phyloP scores from a whole-genome alignment of 1,140 invertebrate species.

The Sarcophaga bullata region DNA sequence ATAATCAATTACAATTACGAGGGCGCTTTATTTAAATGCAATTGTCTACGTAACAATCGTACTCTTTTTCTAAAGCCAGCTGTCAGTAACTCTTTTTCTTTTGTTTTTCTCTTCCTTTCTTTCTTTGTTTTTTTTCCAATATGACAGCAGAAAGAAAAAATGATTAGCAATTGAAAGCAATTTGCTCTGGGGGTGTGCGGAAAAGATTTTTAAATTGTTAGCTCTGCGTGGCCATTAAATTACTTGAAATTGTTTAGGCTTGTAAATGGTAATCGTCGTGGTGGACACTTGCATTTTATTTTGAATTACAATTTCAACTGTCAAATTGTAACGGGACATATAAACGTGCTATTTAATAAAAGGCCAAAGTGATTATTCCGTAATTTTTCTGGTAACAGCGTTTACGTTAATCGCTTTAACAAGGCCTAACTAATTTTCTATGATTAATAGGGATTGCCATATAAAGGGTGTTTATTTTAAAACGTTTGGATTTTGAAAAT shows the following conservation, averaged over 20 bases:
- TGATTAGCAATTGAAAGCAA: too few relatives aligned
- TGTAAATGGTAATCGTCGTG: not conserved
- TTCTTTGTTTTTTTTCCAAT: too few relatives aligned
- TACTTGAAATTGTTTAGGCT: not conserved
- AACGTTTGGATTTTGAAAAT: too few relatives aligned
- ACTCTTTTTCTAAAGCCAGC: not conserved
- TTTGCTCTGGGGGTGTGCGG: too few relatives aligned
- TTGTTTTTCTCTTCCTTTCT: not conserved
- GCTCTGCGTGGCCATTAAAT: not conserved
- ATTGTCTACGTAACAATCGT: not conserved
- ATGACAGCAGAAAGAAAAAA: too few relatives aligned
- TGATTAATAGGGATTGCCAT: too few relatives aligned
- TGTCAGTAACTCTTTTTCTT: not conserved
- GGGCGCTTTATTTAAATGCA: slow-evolving; percentile 11
- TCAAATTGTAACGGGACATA: not conserved
- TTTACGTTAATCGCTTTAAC: too few relatives aligned
- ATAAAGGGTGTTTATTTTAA: too few relatives aligned
- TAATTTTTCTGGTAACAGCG: not conserved
- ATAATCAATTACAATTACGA: slow-evolving; percentile 24
- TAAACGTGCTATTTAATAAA: not conserved
- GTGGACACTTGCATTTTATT: not conserved
- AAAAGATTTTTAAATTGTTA: too few relatives aligned
- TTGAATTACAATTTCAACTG: not conserved
- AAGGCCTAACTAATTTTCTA: too few relatives aligned
- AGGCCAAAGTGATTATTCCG: not conserved